A percentile compares a stretch with the other conserved stretches of the same genome.
These are phyloP conservation scores for Cyclophora albipunctata DNA, from an alignment of 2,888 invertebrate species.

Conservation along the genomic window DNA sequence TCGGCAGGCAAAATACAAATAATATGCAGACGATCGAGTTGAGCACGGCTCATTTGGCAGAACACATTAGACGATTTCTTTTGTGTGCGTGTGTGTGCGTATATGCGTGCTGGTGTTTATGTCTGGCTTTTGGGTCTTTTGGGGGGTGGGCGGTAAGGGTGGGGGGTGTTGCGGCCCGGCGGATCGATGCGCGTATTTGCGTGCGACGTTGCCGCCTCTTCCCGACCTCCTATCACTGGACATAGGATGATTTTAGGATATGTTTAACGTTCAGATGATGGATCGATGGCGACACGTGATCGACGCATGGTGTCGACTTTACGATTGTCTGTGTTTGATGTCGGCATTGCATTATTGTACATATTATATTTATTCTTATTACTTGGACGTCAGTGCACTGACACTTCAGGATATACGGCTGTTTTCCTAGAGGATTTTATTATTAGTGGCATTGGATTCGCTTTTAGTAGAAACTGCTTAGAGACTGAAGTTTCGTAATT, in stretches of 20 bases:
- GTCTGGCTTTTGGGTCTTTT: constrained; percentile 31
- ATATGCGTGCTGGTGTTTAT: constrained; percentile 49
- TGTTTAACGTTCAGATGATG: constrained; percentile 1
- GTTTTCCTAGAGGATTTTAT: too few relatives aligned
- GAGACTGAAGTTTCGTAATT: too few relatives aligned
- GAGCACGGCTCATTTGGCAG: constrained; percentile 67
- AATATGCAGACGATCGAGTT: constrained; percentile 38
- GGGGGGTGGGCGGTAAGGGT: constrained; percentile 19
- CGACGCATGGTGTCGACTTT: constrained; percentile 21
- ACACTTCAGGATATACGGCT: too few relatives aligned
- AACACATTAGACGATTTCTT: constrained; percentile 54
- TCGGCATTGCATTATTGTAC: too few relatives aligned
- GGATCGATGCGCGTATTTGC: constrained; percentile 72
- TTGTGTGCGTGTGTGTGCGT: constrained; percentile 27
- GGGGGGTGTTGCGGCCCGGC: constrained; percentile 39
- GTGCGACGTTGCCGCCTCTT: constrained; percentile 44
- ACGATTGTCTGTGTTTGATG: constrained; percentile 1
- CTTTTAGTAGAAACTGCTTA: too few relatives aligned
- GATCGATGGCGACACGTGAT: constrained; percentile 22
- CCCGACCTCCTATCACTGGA: constrained; percentile 23
- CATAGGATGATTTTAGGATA: constrained; percentile 5
- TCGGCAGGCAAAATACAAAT: background rate
- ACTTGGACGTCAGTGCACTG: too few relatives aligned
- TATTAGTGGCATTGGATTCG: too few relatives aligned
- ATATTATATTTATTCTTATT: too few relatives aligned